phyloP scores from a whole-genome alignment of 2,113 vertebrate species.

The Aix galericulata region DNA sequence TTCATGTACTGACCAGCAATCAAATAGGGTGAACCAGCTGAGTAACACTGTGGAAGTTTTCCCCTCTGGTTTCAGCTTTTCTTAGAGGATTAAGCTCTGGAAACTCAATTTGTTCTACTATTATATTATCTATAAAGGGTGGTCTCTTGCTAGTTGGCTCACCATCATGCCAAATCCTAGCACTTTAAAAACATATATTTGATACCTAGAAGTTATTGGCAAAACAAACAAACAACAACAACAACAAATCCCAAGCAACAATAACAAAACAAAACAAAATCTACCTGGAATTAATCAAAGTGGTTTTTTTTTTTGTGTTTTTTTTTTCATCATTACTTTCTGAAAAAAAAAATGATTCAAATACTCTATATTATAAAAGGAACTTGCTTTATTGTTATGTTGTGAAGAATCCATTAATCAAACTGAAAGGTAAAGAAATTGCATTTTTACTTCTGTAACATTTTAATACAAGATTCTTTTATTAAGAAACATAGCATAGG shows the following conservation, averaged over 20 bases:
- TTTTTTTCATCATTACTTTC: not conserved
- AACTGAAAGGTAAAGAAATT: constrained; percentile 71
- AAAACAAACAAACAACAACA: not conserved
- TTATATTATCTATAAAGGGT: constrained; percentile 35
- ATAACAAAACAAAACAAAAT: not conserved
- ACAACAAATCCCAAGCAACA: not conserved
- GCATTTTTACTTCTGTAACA: constrained; percentile 60
- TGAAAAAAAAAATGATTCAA: not conserved
- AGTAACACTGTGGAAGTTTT: constrained; percentile 29
- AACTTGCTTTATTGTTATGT: constrained; percentile 37
- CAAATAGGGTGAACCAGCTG: constrained; percentile 33
- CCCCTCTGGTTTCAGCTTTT: constrained; percentile 36
- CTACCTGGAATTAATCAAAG: constrained; percentile 32
- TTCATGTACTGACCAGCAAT: constrained; percentile 38
- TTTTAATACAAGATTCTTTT: constrained; percentile 57
- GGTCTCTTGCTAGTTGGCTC: constrained; percentile 17
- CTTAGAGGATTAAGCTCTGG: constrained; percentile 34
- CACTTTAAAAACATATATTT: constrained; percentile 10
- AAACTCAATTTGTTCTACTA: constrained; percentile 47
- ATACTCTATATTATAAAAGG: constrained; percentile 7
- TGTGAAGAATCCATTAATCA: constrained; percentile 65
- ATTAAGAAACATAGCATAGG: constrained; percentile 55
- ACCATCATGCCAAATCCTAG: not conserved
- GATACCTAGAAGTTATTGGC: not conserved
- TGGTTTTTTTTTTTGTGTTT: not conserved